phyloP scores from a whole-genome alignment of 2,113 vertebrate species.

The Melanostigma gelatinosum region DNA sequence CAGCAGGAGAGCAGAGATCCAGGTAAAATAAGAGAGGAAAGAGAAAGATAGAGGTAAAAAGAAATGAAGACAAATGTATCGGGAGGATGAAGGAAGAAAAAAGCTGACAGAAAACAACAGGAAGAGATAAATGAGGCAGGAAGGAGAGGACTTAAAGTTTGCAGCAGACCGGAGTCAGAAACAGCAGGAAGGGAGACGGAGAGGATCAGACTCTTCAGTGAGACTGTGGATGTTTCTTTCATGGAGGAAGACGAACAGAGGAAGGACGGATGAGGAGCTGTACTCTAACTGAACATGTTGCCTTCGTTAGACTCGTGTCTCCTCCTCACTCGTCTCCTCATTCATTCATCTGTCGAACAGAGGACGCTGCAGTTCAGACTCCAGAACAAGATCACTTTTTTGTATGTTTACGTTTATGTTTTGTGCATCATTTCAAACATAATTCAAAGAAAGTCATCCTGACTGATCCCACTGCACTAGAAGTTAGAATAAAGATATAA shows the following conservation, averaged over 20 bases:
- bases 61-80: background rate
- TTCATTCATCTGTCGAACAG: background rate
- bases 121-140: background rate
- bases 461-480: background rate
- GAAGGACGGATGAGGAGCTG: background rate
- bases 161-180: slow-evolving; percentile 10
- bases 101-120: background rate
- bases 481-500: background rate
- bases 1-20: slow-evolving; percentile 5
- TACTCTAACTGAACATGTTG: background rate
- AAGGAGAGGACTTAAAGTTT: background rate
- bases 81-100: background rate
- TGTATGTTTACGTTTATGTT: background rate
- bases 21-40: background rate
- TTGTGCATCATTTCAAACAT: background rate
- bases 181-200: slow-evolving; percentile 10
- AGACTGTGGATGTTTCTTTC: slow-evolving; percentile 12
- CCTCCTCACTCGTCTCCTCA: background rate
- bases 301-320: background rate
- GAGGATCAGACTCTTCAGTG: slow-evolving; percentile 9
- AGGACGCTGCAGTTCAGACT: background rate
- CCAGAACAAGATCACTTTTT: background rate
- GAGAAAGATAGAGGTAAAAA: background rate
- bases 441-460: background rate
- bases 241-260: background rate